A percentile compares a stretch with the other conserved stretches of the same genome.
phyloP scores from a whole-genome alignment of 1,140 invertebrate species.

The Drosophila nigromelanica region DNA sequence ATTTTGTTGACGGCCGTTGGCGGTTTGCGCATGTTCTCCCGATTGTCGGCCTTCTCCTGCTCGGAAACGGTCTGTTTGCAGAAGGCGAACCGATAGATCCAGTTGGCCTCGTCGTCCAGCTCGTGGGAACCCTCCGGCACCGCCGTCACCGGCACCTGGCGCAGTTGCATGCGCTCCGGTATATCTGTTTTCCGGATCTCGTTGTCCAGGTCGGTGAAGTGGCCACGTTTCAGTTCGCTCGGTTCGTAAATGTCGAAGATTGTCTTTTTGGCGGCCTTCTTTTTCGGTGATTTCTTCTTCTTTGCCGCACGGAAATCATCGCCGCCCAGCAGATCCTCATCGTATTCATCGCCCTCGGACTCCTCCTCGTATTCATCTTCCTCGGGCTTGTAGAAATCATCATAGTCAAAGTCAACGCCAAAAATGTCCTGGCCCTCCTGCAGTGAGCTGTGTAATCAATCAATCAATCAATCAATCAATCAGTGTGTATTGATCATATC shows the following conservation, averaged over 20 bases:
- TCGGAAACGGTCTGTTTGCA: slow-evolving; percentile 91
- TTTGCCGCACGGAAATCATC: slow-evolving; percentile 85
- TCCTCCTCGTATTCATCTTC: slow-evolving; percentile 95
- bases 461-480: slow-evolving; percentile 6
- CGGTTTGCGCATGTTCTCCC: slow-evolving; percentile 78
- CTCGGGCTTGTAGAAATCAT: slow-evolving; percentile 96
- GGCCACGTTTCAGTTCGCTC: slow-evolving; percentile 97
- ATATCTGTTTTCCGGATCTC: slow-evolving; percentile 95
- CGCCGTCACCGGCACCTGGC: slow-evolving; percentile 93
- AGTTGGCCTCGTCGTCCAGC: slow-evolving; percentile 96
- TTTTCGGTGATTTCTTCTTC: slow-evolving; percentile 90
- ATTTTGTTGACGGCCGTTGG: slow-evolving; percentile 91
- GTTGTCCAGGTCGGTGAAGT: slow-evolving; percentile 97
- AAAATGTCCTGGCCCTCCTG: slow-evolving; percentile 99
- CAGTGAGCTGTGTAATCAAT: slow-evolving; percentile 87
- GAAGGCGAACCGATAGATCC: slow-evolving; percentile 98
- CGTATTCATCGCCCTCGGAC: slow-evolving; percentile 90
- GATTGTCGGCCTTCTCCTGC: slow-evolving; percentile 86
- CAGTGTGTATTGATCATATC: background rate
- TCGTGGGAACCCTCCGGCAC: slow-evolving; percentile 94
- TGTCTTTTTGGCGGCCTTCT: slow-evolving; percentile 93
- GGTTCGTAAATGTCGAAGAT: slow-evolving; percentile 99
- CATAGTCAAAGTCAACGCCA: slow-evolving; percentile 99
- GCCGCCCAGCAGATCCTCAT: slow-evolving; percentile 87
- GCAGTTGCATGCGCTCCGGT: slow-evolving; percentile 96